phyloP scores from a whole-genome alignment of 1,140 invertebrate species.

The Pogonomyrmex barbatus region DNA sequence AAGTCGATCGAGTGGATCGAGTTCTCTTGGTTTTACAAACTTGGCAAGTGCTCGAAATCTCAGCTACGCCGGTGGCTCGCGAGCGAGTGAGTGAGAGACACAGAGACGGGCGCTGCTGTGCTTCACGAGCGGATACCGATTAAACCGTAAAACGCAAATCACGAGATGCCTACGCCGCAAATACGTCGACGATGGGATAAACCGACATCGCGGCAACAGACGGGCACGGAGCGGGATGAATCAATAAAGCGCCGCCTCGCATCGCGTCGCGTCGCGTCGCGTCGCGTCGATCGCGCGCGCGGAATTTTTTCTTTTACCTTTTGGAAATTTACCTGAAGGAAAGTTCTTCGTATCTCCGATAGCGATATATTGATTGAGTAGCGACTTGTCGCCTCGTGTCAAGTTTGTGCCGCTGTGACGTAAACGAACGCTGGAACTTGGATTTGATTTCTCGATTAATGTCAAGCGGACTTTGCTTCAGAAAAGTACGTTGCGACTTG shows the following conservation, averaged over 20 bases:
- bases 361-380: conserved; percentile 34
- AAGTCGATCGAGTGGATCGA: background rate
- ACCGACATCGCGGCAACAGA: conserved; percentile 66
- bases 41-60: conserved; percentile 9
- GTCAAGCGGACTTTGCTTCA: background rate
- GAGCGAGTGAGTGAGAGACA: background rate
- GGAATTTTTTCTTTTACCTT: conserved; percentile 13
- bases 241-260: conserved; percentile 69
- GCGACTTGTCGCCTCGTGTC: background rate
- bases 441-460: background rate
- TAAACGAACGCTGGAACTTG: background rate
- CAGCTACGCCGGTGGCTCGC: background rate
- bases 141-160: conserved; percentile 73
- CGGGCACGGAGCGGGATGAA: conserved; percentile 67
- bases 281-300: conserved; percentile 14
- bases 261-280: conserved; percentile 36
- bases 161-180: conserved; percentile 69
- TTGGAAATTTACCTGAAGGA: conserved; percentile 18
- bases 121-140: conserved; percentile 59
- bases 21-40: background rate
- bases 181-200: conserved; percentile 72
- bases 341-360: conserved; percentile 17
- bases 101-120: conserved; percentile 14
- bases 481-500: background rate
- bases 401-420: background rate